Evolutionary conservation across 2,797 vertebrate species (phyloP).

Genomic region (Avahi laniger): DNA sequence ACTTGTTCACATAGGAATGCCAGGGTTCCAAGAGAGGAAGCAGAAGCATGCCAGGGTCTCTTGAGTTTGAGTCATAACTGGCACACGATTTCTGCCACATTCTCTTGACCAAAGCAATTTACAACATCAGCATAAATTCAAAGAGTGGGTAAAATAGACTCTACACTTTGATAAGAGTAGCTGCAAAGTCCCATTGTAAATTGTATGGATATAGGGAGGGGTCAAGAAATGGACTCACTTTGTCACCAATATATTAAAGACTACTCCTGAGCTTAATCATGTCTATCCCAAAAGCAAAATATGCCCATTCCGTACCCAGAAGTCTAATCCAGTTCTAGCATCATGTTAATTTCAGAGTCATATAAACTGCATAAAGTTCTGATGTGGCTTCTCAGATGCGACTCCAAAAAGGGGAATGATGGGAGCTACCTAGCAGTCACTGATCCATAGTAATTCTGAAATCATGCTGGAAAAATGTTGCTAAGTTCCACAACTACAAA

Average conservation of each 20-base stretch:
- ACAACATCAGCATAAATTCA: not conserved
- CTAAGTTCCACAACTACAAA: not conserved
- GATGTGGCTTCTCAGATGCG: not conserved
- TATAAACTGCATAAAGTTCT: not conserved
- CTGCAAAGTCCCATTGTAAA: not conserved
- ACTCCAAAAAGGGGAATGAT: not conserved
- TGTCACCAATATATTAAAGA: not conserved
- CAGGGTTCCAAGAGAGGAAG: not conserved
- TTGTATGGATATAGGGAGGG: not conserved
- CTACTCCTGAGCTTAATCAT: not conserved
- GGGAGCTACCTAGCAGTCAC: not conserved
- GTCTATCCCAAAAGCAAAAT: not conserved
- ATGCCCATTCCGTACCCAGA: not conserved
- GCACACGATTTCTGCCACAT: not conserved
- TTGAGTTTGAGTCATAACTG: not conserved
- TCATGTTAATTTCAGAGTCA: not conserved
- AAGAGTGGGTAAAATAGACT: not conserved
- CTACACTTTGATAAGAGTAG: not conserved
- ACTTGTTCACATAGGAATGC: not conserved
- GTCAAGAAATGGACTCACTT: not conserved
- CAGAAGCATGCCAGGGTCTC: not conserved
- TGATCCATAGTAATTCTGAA: not conserved
- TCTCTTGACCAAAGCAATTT: not conserved
- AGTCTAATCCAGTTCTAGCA: not conserved
- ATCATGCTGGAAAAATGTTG: not conserved